Evolutionary conservation across 1,140 invertebrate genomes (phyloP).

Genomic region (Drosophila nannoptera): DNA sequence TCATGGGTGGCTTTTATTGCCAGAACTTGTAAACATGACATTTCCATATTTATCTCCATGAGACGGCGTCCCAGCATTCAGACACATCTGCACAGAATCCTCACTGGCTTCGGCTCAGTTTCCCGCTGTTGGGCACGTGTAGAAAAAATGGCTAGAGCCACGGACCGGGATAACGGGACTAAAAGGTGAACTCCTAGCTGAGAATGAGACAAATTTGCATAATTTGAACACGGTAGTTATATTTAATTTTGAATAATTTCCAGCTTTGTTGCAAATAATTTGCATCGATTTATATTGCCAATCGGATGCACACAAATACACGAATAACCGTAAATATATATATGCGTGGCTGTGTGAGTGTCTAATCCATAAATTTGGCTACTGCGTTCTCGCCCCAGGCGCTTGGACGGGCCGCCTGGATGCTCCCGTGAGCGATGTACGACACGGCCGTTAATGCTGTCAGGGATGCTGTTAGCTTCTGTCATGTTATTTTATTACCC

Average conservation of each 20-base stretch:
- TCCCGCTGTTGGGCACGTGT: constrained; percentile 29
- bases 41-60: constrained; percentile 63
- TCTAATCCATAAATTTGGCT: constrained; percentile 48
- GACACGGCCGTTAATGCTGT: constrained; percentile 40
- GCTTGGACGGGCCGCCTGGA: not conserved
- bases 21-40: constrained; percentile 64
- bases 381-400: constrained; percentile 5
- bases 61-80: constrained; percentile 12
- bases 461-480: constrained; percentile 53
- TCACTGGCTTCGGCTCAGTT: constrained; percentile 10
- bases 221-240: constrained; percentile 52
- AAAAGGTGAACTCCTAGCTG: constrained; percentile 37
- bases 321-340: not conserved
- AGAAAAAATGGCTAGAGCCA: constrained; percentile 36
- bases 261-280: constrained; percentile 57
- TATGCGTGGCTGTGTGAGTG: not conserved
- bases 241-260: constrained; percentile 63
- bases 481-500: constrained; percentile 57
- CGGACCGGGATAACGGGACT: constrained; percentile 19
- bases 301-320: constrained; percentile 28
- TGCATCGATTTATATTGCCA: constrained; percentile 56
- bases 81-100: constrained; percentile 27
- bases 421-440: constrained; percentile 32
- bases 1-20: constrained; percentile 55
- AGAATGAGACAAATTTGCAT: constrained; percentile 49